Percentiles rank a stretch among this genome's conserved stretches.
Evolutionary conservation across 2,888 invertebrate genomes (phyloP).

Genomic region (Oeneis ivallda): DNA sequence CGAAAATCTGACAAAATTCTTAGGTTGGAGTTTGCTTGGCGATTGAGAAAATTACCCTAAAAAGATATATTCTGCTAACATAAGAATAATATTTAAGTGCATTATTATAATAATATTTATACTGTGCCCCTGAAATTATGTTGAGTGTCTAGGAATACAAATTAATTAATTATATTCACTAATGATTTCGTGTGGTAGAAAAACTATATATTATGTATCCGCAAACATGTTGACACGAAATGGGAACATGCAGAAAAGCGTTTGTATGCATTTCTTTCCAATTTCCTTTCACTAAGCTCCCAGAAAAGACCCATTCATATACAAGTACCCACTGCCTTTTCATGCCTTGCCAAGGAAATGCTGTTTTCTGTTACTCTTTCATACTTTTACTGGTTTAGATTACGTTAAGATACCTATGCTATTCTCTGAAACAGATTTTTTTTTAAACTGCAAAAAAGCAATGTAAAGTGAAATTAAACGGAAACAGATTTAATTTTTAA

Average conservation of each 20-base stretch:
- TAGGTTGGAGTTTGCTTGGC: no score
- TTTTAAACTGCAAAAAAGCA: neutral
- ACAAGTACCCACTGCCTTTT: constrained; percentile 14
- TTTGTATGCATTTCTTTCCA: constrained; percentile 13
- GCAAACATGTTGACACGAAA: constrained; percentile 17
- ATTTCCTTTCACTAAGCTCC: constrained; percentile 24
- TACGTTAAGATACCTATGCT: constrained; percentile 7
- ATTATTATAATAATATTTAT: neutral
- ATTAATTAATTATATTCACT: no score
- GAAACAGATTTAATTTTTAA: neutral
- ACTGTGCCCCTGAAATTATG: neutral
- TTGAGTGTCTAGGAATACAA: neutral
- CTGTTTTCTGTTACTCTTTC: constrained; percentile 20
- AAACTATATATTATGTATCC: constrained; percentile 1
- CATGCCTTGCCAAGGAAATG: constrained; percentile 21
- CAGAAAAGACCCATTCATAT: constrained; percentile 21
- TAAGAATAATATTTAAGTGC: neutral
- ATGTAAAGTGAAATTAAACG: neutral
- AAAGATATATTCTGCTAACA: no score
- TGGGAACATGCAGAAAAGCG: constrained; percentile 13
- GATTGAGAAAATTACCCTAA: no score
- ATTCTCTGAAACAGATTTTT: neutral
- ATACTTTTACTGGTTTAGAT: constrained; percentile 12
- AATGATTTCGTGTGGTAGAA: no score
- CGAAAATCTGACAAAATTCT: no score